phyloP scores from a whole-genome alignment of 2,113 vertebrate species.

The Hemibagrus wyckioides region DNA sequence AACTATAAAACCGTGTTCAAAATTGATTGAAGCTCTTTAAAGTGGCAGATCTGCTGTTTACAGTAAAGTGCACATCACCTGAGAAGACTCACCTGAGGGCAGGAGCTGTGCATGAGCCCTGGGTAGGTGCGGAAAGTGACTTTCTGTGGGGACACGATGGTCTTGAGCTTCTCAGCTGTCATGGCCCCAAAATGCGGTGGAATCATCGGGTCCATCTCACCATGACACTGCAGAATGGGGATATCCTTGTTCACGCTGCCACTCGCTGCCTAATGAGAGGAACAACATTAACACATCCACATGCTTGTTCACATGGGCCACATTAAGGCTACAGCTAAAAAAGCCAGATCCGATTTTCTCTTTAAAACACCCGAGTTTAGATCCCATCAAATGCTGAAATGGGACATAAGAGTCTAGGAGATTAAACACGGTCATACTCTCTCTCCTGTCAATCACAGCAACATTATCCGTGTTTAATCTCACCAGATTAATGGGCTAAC shows the following conservation, averaged over 20 bases:
- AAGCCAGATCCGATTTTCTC: neutral
- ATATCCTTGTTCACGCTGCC: constrained; percentile 82
- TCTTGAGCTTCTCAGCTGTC: constrained; percentile 89
- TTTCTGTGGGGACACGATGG: constrained; percentile 81
- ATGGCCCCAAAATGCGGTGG: constrained; percentile 85
- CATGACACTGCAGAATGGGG: constrained; percentile 94
- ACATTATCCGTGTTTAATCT: neutral
- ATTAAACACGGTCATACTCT: neutral
- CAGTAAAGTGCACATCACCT: neutral
- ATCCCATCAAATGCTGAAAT: neutral
- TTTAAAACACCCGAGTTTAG: neutral
- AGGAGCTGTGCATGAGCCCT: constrained; percentile 87
- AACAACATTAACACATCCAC: neutral
- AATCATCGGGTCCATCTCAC: constrained; percentile 90
- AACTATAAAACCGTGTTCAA: neutral
- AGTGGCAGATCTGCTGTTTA: neutral
- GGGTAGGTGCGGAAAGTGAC: constrained; percentile 90
- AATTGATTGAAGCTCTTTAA: neutral
- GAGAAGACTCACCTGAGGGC: constrained; percentile 78
- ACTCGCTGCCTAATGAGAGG: constrained; percentile 79
- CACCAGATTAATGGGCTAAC: neutral
- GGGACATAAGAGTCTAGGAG: neutral
- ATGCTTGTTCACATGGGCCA: neutral
- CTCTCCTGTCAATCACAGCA: neutral
- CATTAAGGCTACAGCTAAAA: neutral